Base-by-base conservation (phyloP, 2,113 vertebrate genomes). In the Andinoacara biseriatus region DNA sequence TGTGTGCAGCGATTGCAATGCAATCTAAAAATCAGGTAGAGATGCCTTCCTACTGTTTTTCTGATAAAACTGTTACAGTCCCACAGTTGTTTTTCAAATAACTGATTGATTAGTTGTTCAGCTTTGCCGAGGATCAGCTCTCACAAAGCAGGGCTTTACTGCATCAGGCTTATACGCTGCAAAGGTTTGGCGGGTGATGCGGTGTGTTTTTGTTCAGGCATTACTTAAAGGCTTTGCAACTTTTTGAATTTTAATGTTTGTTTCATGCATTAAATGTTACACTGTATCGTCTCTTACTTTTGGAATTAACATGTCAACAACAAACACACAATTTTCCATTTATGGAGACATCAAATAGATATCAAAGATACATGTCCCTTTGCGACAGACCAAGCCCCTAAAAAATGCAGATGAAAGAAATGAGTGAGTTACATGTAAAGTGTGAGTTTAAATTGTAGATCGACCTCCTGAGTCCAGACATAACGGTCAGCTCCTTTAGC, bases 251-350 rank as follows among this genome's bases (percentile, higher is more conserved):
- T 24, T 43, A 65, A 8, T 24, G 38, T 65, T 63, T 40, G 35
- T 0, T 43, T 65, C 13, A 65, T 24, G 22, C 0, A 5, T 65
- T 63, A 0, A 20, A 40, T 0, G 0, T 15, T 65, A 10, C 14
- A 40, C 22, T 33, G 40, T 65, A 24, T 43, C n/a, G 24, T 43
- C 13, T 65, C 1, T 43, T 15, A 43, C 35, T 1, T 35, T 65
- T 67, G 43, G 40, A 13, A 14, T 43, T 13, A 13, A 43, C 40
- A 14, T 24, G 17, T 15, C 38, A 5, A 5, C 22, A 1, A 15
- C 62, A 24, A 65, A 65, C 14, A 43, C 35, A 40, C 4, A 0
- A 2, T 63, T 38, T 0, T 63, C 61, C n/a, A 40, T 63, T 24
- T 63, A 43, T 43, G n/a, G 6, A 43, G 24, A 40, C 13, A 38